These are phyloP conservation scores for Drosophila elegans DNA, from an alignment of 1,140 invertebrate genomes.

Conservation along the genomic window DNA sequence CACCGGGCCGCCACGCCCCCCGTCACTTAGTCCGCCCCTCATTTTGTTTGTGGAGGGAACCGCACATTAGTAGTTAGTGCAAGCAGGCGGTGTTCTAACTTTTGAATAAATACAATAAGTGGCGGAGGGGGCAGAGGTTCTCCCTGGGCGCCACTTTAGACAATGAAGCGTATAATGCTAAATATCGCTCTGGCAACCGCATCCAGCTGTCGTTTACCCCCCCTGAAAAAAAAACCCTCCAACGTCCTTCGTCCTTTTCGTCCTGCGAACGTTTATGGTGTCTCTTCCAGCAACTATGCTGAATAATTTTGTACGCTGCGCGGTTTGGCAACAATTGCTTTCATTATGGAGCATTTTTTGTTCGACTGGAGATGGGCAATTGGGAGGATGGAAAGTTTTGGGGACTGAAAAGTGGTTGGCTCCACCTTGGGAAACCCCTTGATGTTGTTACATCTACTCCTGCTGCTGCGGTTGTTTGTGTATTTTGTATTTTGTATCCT, in stretches of 20 bases:
- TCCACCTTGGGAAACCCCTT: conserved; percentile 76
- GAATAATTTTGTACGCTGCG: conserved; percentile 77
- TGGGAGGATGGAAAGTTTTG: background rate
- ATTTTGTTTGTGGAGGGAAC: conserved; percentile 41
- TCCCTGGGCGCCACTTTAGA: conserved; percentile 78
- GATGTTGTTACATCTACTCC: conserved; percentile 63
- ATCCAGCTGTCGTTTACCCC: conserved; percentile 51
- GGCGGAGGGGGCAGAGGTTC: conserved; percentile 12
- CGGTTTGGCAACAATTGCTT: conserved; percentile 83
- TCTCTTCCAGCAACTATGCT: conserved; percentile 54
- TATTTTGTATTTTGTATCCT: conserved; percentile 66
- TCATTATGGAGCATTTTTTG: conserved; percentile 73
- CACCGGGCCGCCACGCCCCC: conserved; percentile 44
- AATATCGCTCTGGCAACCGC: conserved; percentile 74
- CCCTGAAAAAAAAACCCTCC: too few relatives aligned
- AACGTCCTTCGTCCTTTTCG: background rate
- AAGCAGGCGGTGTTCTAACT: conserved; percentile 77
- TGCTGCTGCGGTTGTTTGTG: conserved; percentile 58
- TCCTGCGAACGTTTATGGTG: conserved; percentile 6
- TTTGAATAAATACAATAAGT: conserved; percentile 79
- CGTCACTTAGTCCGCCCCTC: background rate
- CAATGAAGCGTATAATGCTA: conserved; percentile 82
- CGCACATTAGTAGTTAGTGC: conserved; percentile 83
- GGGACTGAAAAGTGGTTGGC: conserved; percentile 9
- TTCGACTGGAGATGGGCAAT: conserved; percentile 23